These are phyloP conservation scores for Pachliopta kotzebuea DNA, from an alignment of 2,888 invertebrate species.

Conservation along the genomic window DNA sequence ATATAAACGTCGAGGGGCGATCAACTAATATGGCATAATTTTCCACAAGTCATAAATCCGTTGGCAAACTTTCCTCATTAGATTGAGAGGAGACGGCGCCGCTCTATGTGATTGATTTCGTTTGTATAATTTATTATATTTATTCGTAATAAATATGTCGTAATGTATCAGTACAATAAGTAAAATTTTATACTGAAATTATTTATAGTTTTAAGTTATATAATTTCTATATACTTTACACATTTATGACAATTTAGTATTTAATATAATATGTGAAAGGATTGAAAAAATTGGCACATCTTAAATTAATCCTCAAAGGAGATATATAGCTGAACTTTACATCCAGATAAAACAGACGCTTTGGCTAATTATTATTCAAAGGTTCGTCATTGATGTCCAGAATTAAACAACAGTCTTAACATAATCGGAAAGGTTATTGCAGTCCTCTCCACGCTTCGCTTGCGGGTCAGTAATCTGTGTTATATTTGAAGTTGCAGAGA, in stretches of 20 bases:
- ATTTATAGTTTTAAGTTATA: background rate
- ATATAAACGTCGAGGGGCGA: background rate
- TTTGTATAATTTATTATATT: constrained; percentile 10
- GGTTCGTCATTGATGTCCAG: no score
- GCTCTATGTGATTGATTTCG: constrained; percentile 20
- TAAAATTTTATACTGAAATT: background rate
- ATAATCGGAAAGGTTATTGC: no score
- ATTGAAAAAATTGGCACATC: no score
- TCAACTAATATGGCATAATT: constrained; percentile 11
- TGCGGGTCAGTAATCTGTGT: no score
- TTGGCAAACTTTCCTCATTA: constrained; percentile 28
- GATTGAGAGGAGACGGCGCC: constrained; percentile 18
- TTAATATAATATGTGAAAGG: background rate
- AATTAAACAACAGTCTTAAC: no score
- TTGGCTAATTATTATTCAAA: no score
- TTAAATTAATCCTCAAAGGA: no score
- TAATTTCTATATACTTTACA: background rate
- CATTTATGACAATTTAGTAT: background rate
- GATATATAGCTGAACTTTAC: no score
- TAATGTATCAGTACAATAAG: background rate
- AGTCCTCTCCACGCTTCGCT: no score
- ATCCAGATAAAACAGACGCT: no score
- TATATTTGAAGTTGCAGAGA: no score
- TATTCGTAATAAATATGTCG: background rate
- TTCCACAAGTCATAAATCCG: constrained; percentile 24